Evolutionary conservation across 1,140 invertebrate species (phyloP).

Genomic region (Drosophila tsacasi): DNA sequence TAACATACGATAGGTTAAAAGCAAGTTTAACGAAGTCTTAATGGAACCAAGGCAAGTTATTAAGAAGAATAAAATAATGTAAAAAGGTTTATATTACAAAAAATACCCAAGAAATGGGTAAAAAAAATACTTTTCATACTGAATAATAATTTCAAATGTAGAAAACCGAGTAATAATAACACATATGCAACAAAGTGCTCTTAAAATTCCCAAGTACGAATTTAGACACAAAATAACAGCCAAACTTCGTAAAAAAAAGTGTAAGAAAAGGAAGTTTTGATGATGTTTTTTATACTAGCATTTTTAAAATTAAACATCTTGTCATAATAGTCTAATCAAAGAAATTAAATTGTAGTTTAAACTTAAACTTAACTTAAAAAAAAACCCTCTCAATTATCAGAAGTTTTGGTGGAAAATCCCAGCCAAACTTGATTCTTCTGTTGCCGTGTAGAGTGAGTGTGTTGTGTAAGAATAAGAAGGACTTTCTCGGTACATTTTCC

Average conservation of each 20-base stretch:
- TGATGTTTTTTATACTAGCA: neutral
- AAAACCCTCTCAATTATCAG: neutral
- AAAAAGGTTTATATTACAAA: neutral
- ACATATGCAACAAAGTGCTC: no score
- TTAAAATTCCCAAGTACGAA: no score
- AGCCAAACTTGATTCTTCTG: neutral
- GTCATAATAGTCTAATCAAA: no score
- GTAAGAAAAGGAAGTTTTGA: no score
- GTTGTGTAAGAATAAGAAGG: slow-evolving; percentile 15
- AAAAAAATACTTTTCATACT: neutral
- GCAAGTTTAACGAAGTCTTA: neutral
- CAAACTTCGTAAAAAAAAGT: no score
- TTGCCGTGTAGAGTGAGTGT: slow-evolving; percentile 6
- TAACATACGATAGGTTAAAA: neutral
- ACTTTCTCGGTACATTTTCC: neutral
- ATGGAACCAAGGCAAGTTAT: neutral
- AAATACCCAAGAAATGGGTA: neutral
- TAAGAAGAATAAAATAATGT: neutral
- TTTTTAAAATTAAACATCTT: no score
- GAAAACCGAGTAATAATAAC: no score
- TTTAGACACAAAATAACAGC: no score
- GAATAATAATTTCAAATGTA: no score
- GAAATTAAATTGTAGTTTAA: neutral
- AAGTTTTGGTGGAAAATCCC: neutral
- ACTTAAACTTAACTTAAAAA: neutral